Base-by-base conservation (phyloP, 2,113 vertebrate genomes). In the Serilophus lunatus region DNA sequence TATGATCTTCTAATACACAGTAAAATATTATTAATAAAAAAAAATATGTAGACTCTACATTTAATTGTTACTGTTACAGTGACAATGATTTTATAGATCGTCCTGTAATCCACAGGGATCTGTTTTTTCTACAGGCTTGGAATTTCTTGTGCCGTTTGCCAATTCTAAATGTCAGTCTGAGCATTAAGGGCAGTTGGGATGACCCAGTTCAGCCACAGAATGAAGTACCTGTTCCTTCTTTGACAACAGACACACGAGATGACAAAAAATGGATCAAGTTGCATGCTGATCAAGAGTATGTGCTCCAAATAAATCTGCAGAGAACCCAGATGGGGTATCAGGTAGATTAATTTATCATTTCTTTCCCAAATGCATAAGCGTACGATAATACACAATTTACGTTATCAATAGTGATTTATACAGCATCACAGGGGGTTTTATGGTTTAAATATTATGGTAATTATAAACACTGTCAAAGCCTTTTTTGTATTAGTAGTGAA, bases 241-340 rank as follows among this genome's bases (percentile, higher is more conserved):
- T 88, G 84, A 80, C 97, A 63, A 82, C 96, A 36, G 97, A 98
- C 94, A 84, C 94, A 5, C 97, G 98, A 86, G 98, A 98, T 23
- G 97, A 98, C 78, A 98, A 97, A 94, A 98, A 94, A 86, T 99
- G 99, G 99, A 95, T 99, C 95, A 95, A 83, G 6, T 97, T 99
- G 80, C 99, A 99, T n/a, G 98, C 99, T n/a, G 99, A 99, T 97
- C 99, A 99, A 93, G 99, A 99, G 97, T 99, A 99, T 85, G 99
- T 99, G 82, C 99, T 99, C 88, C 99, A 99, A 96, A 98, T 99
- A 96, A 97, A 98, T 9, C 96, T 99, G 97, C 98, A 97, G 49
- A 98, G 99, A 96, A 94, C 98, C 94, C 98, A 97, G 86, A 36
- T 89, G 69, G 98, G 98, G 49, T 98, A 98, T 90, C 99, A 99